Evolutionary conservation across 2,113 vertebrate genomes (phyloP), one percentile per base, ranked within the genome.

Genomic region (Calcarius ornatus): DNA sequence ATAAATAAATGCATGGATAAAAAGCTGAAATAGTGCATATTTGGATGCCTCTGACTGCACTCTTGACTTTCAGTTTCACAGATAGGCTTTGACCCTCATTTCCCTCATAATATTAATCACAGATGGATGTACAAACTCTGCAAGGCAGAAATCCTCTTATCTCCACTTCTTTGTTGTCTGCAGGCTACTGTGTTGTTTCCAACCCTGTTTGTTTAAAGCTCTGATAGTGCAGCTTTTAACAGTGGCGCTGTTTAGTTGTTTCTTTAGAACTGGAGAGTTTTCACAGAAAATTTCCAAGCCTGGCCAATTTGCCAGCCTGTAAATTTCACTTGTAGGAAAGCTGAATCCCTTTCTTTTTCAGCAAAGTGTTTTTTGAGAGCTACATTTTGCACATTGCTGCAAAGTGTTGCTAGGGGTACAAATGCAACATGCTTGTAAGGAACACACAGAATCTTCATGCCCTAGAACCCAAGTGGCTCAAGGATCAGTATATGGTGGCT

Each of bases 131-230:
- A 64, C 88, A 83, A 92, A 93, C 43, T 93, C 76, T 68, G 80
- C 47, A 90, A 88, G 84, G 72, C 92, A 96, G 61, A 96, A 97
- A 96, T 96, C 90, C 95, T 96, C 92, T 96, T 96, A 94, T 94
- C 88, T 89, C 54, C 31, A 73, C 50, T 93, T 94, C 60, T 90
- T 94, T 94, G 57, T 89, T 91, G 92, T 69, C 73, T 88, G 56
- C 81, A 83, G 71, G 30, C 56, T 61, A 15, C 70, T 37, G 48
- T 92, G 65, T 35, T 75, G 51, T 61, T 96, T 79, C 69, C 64
- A 93, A 6, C 83, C 64, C 69, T 35, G 45, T 51, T 73, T 90
- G 57, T 59, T 84, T 78, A 75, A 81, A 71, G 72, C 82, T 88
- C 31, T 68, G 72, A 70, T 77, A 53, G 23, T 33, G 28, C 54